Percentiles rank a stretch among this genome's conserved stretches.
Evolutionary conservation across 2,113 vertebrate genomes (phyloP).

Genomic region (Empidonax alnorum): DNA sequence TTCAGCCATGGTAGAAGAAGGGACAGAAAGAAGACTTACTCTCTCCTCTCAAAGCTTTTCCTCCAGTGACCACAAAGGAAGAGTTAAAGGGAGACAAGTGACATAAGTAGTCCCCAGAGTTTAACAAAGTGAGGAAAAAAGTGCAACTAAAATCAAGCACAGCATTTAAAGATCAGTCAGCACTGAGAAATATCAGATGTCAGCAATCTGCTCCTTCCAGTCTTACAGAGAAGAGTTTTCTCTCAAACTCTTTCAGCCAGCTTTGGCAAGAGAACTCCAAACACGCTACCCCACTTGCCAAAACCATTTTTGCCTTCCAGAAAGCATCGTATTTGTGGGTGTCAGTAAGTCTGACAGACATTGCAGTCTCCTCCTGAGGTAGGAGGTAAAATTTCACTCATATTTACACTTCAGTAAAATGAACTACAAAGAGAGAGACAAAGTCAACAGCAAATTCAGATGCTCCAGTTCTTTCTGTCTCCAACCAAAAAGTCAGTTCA

Average conservation of each 20-base stretch:
- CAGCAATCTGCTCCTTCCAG: constrained; percentile 32
- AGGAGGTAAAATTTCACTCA: neutral
- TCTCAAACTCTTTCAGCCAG: neutral
- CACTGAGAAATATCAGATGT: neutral
- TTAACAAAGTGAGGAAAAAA: neutral
- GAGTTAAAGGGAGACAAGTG: neutral
- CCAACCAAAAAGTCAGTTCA: neutral
- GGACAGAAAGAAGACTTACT: neutral
- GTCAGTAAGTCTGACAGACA: constrained; percentile 23
- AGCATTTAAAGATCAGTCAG: constrained; percentile 16
- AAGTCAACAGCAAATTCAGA: neutral
- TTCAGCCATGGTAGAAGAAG: neutral
- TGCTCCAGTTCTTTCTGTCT: neutral
- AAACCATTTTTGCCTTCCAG: constrained; percentile 24
- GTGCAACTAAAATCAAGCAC: neutral
- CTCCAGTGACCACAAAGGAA: neutral
- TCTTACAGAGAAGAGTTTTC: neutral
- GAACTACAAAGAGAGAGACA: neutral
- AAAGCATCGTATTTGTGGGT: neutral
- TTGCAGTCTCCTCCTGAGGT: neutral
- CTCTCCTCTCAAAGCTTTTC: neutral
- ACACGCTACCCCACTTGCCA: neutral
- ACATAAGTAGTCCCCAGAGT: neutral
- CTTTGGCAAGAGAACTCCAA: neutral
- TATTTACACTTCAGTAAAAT: constrained; percentile 25